Conservation (phyloP, 2,797 vertebrate species). For the Syngnathus acus region DNA sequence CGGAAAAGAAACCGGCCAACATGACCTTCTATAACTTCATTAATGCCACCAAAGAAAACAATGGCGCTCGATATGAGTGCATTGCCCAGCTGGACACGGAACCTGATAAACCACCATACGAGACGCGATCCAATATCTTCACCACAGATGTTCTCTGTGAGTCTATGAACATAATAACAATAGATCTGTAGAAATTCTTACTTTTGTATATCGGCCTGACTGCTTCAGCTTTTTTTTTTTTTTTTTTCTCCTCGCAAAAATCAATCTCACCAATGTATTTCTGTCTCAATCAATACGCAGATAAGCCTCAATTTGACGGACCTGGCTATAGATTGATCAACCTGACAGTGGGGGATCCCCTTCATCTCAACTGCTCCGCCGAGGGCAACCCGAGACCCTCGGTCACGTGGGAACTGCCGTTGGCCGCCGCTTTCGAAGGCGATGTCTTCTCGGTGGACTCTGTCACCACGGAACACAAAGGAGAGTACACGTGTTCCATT, state of each 20-base stretch:
- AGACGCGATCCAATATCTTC: conserved; percentile 15
- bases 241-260: neutral
- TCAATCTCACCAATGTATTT: neutral
- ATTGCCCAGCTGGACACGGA: conserved; percentile 43
- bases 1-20: conserved; percentile 24
- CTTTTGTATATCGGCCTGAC: too few species aligned
- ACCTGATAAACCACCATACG: conserved; percentile 30
- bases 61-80: conserved; percentile 52
- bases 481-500: conserved; percentile 22
- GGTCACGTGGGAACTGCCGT: conserved; percentile 29
- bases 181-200: too few species aligned
- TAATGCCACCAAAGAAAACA: conserved; percentile 25
- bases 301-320: neutral
- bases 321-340: rapidly evolving
- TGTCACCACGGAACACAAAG: neutral
- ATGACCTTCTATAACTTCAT: conserved; percentile 27
- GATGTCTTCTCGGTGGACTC: conserved; percentile 1
- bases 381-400: conserved; percentile 39
- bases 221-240: too few species aligned
- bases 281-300: conserved; percentile 19
- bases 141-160: conserved; percentile 45
- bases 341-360: conserved; percentile 11
- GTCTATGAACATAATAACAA: conserved; percentile 15
- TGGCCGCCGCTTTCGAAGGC: rapidly evolving
- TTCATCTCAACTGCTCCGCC: conserved; percentile 32